Evolutionary conservation across 2,113 vertebrate genomes (phyloP), one percentile per base, ranked within the genome.

Genomic region (Perognathus longimembris): DNA sequence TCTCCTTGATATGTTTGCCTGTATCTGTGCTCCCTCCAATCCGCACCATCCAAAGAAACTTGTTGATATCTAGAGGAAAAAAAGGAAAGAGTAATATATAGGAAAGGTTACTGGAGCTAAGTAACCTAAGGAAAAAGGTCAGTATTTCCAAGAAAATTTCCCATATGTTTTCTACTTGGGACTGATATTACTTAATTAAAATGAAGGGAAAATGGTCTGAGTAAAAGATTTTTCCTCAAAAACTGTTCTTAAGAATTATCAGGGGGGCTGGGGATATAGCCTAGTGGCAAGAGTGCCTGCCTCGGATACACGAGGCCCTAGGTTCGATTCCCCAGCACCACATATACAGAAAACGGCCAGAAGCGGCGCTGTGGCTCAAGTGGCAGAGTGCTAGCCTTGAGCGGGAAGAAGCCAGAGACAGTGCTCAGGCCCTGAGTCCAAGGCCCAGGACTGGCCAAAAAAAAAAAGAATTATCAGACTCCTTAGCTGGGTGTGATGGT

Each of bases 41-140:
- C 10, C 99, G 98, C 57, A 99, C 99, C 99, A 99, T 99, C 99
- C 99, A 99, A 86, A 99, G 98, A 94, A 99, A 99, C 97, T 99
- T 99, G 93, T 99, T 99, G 96, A 99, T 99, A 96, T 99, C 99
- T 98, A 80, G 2, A 59, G 81, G 36, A 18, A 69, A 8, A 66
- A 66, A 88, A 70, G 26, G 63, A 83, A 59, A 36, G 75, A 50
- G 1, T 36, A 42, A 59, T 82, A 15, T 40, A 82, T 91, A 18
- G 89, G 59, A 77, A 77, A 85, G 15, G 12, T 7, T 73, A 24
- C 15, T 73, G 18, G 30, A 93, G 15, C 42, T 79, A 88, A 87
- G 40, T 36, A 59, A 78, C 26, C 69, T 34, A 90, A 88, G 85
- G 21, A n/a, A 81, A 92, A 94, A 85, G 28, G 6, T 57, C 64